Evolutionary conservation across 2,797 vertebrate genomes (phyloP).

Genomic region (Lateolabrax maculatus): DNA sequence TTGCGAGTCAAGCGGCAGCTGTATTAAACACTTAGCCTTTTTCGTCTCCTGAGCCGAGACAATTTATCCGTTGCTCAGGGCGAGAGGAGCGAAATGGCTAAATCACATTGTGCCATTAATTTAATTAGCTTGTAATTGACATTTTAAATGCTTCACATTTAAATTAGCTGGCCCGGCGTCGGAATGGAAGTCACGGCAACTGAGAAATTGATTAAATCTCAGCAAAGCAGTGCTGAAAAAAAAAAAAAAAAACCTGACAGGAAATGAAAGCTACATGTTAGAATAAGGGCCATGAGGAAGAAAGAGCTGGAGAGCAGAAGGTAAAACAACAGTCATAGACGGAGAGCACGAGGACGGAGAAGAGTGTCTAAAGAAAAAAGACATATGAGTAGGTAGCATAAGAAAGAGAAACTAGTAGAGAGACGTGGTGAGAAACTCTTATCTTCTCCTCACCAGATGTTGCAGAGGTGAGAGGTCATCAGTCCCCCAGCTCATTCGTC

Average conservation of each 20-base stretch:
- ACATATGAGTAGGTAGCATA: background rate
- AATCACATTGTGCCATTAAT: conserved; percentile 77
- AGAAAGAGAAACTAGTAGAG: background rate
- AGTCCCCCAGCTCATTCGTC: background rate
- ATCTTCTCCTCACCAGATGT: conserved; percentile 19
- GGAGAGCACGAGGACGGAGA: background rate
- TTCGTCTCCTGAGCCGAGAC: conserved; percentile 65
- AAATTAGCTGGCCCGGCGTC: conserved; percentile 63
- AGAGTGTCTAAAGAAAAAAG: background rate
- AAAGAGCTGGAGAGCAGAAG: background rate
- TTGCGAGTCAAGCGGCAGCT: conserved; percentile 61
- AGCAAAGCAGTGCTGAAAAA: conserved; percentile 13
- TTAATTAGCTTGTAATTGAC: conserved; percentile 80
- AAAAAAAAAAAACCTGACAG: background rate
- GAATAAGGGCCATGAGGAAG: background rate
- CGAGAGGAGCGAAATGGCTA: conserved; percentile 67
- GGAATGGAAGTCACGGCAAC: conserved; percentile 45
- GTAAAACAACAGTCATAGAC: background rate
- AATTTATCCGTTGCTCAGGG: conserved; percentile 66
- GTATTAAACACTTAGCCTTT: conserved; percentile 73
- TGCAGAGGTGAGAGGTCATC: conserved; percentile 34
- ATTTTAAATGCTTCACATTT: conserved; percentile 80
- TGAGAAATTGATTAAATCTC: conserved; percentile 68
- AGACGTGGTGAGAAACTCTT: conserved; percentile 1
- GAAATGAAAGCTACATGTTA: conserved; percentile 17